These are phyloP conservation scores for Micrastur ruficollis DNA, from an alignment of 2,797 vertebrate genomes.

Conservation along the genomic window DNA sequence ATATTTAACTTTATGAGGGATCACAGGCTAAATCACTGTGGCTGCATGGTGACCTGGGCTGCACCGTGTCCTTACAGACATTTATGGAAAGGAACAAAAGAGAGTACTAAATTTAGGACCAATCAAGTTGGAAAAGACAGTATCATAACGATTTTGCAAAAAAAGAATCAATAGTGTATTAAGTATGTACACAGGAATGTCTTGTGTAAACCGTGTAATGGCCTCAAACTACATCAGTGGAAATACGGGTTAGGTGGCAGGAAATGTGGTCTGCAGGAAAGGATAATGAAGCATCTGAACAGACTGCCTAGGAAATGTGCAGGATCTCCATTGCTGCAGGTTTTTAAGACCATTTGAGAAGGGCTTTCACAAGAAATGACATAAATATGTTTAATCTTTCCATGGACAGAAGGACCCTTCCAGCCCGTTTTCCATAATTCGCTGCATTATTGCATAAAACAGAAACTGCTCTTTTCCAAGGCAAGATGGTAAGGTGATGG, in stretches of 20 bases:
- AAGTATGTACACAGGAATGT: not conserved
- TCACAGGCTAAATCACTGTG: not conserved
- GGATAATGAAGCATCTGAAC: not conserved
- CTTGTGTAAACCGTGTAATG: not conserved
- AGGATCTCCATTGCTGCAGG: not conserved
- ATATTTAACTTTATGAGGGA: not conserved
- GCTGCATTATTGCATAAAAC: not conserved
- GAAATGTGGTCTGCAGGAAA: not conserved
- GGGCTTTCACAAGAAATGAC: not conserved
- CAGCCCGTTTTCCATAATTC: not conserved
- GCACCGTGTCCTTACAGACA: not conserved
- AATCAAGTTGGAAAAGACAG: not conserved
- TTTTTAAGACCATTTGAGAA: not conserved
- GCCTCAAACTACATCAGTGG: not conserved
- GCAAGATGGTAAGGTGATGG: not conserved
- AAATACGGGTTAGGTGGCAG: not conserved
- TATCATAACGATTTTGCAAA: not conserved
- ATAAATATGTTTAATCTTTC: not conserved
- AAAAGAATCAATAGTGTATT: not conserved
- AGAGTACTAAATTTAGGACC: not conserved
- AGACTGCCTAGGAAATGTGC: not conserved
- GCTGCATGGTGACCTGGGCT: not conserved
- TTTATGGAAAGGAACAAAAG: not conserved
- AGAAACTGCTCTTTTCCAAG: not conserved
- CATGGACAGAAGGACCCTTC: not conserved